These are phyloP conservation scores for Poeciliopsis occidentalis DNA, from an alignment of 2,113 vertebrate genomes.

Conservation along the genomic window DNA sequence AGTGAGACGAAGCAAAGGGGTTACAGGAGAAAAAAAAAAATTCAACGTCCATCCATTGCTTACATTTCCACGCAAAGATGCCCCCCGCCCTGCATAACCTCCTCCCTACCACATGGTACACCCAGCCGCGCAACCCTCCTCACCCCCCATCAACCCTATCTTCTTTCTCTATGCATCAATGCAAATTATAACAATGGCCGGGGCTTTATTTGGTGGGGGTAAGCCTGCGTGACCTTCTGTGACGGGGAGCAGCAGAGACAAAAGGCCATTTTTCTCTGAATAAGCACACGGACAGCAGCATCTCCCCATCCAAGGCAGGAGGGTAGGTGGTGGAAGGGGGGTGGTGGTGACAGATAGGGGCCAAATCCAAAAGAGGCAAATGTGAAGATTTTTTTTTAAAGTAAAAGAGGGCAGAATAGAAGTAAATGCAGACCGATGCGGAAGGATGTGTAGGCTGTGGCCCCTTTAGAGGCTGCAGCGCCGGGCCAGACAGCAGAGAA, in stretches of 20 bases:
- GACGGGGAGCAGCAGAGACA: slow-evolving; percentile 77
- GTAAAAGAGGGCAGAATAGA: slow-evolving; percentile 51
- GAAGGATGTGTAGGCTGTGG: slow-evolving; percentile 10
- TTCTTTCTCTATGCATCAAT: slow-evolving; percentile 80
- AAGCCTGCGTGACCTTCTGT: slow-evolving; percentile 82
- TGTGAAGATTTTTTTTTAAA: slow-evolving; percentile 48
- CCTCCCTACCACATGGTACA: slow-evolving; percentile 55
- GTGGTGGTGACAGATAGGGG: slow-evolving; percentile 18
- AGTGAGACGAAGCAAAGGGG: neutral
- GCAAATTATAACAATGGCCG: slow-evolving; percentile 83
- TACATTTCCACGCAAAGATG: slow-evolving; percentile 77
- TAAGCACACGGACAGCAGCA: slow-evolving; percentile 74
- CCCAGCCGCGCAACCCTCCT: slow-evolving; percentile 10
- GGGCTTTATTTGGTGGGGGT: slow-evolving; percentile 76
- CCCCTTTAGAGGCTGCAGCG: slow-evolving; percentile 36
- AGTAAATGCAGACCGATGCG: slow-evolving; percentile 55
- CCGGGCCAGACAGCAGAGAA: slow-evolving; percentile 30
- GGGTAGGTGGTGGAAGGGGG: neutral
- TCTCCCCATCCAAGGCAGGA: slow-evolving; percentile 33
- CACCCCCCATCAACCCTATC: slow-evolving; percentile 48
- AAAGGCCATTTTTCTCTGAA: slow-evolving; percentile 78
- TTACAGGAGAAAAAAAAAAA: slow-evolving; percentile 72
- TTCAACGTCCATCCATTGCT: slow-evolving; percentile 79
- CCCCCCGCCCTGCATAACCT: slow-evolving; percentile 68
- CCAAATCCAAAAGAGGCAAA: slow-evolving; percentile 61